Evolutionary conservation across 2,797 vertebrate genomes (phyloP).

Genomic region (Megaceryle alcyon): DNA sequence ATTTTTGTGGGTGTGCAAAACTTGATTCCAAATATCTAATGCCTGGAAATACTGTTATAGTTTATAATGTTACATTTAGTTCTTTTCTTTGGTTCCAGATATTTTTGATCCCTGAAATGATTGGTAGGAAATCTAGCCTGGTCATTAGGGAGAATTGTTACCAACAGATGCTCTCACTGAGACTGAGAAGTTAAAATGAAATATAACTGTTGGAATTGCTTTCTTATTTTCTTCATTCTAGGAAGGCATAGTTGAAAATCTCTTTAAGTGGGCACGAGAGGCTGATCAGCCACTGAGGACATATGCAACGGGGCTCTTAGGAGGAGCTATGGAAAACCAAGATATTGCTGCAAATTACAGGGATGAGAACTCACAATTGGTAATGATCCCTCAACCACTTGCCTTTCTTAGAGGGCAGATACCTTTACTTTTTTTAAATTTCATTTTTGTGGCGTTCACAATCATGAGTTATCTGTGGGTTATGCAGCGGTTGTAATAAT

Average conservation of each 20-base stretch:
- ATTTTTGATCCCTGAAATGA: background rate
- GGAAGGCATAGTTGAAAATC: constrained; percentile 98
- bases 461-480: background rate
- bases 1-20: background rate
- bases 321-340: constrained; percentile 99
- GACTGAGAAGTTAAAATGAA: background rate
- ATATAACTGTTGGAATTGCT: background rate
- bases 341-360: constrained; percentile 99
- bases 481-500: background rate
- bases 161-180: background rate
- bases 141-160: background rate
- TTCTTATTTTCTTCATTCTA: constrained; percentile 67
- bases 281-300: constrained; percentile 94
- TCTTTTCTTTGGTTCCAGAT: background rate
- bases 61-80: background rate
- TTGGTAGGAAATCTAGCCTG: background rate
- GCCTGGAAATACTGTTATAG: background rate
- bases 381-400: constrained; percentile 62
- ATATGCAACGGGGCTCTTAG: constrained; percentile 93
- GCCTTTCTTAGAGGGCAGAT: background rate
- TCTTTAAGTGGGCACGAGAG: constrained; percentile 98
- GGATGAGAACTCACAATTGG: constrained; percentile 97
- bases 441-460: background rate
- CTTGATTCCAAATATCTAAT: background rate
- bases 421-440: background rate